A percentile compares a stretch with the other conserved stretches of the same genome.
phyloP scores from a whole-genome alignment of 1,140 invertebrate species.

The Phymastichus coffea region DNA sequence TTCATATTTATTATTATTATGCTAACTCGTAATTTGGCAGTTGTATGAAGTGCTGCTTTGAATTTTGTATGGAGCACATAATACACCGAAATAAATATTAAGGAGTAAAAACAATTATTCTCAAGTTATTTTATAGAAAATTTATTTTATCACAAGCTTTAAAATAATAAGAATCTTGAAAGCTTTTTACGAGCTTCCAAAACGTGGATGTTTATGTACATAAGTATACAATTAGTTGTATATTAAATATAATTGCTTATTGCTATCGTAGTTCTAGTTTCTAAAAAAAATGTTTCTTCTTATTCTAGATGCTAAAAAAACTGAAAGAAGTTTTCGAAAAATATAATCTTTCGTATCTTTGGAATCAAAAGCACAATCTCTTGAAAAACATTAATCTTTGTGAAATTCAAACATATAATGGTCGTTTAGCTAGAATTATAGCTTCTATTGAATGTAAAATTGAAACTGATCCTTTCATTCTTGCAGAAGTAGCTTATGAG shows the following conservation, averaged over 20 bases:
- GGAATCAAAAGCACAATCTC: constrained; percentile 36
- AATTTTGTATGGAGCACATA: no score
- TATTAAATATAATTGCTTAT: not conserved
- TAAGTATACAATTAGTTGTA: constrained; percentile 19
- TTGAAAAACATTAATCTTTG: not conserved
- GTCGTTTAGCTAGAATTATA: constrained; percentile 29
- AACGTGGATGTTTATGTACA: constrained; percentile 18
- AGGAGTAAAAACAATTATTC: no score
- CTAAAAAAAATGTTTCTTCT: not conserved
- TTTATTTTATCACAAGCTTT: constrained; percentile 32
- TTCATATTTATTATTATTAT: no score
- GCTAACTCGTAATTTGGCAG: no score
- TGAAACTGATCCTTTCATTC: constrained; percentile 10
- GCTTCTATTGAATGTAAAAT: constrained; percentile 12
- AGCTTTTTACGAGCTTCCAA: constrained; percentile 10
- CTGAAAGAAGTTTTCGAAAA: constrained; percentile 20
- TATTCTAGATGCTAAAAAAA: constrained; percentile 37
- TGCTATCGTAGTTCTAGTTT: not conserved
- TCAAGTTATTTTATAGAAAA: constrained; percentile 45
- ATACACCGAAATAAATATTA: no score
- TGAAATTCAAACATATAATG: constrained; percentile 20
- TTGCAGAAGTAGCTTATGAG: constrained; percentile 36
- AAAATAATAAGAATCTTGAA: not conserved
- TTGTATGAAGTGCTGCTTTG: no score
- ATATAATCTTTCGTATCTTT: constrained; percentile 29